phyloP scores from a whole-genome alignment of 1,140 invertebrate genomes.

The Neomicropteryx cornuta region DNA sequence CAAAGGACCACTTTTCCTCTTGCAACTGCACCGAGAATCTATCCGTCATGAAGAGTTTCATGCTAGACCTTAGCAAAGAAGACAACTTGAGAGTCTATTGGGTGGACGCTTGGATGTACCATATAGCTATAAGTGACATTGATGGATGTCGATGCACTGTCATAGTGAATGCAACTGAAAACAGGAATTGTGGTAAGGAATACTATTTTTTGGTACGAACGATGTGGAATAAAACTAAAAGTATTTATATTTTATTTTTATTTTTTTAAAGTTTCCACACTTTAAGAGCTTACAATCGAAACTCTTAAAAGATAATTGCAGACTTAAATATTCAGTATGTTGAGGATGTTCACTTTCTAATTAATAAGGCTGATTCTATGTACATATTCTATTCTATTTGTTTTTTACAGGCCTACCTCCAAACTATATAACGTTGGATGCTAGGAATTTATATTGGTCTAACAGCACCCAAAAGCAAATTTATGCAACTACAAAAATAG shows the following conservation, averaged over 20 bases:
- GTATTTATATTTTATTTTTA: no score
- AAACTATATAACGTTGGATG: slow-evolving; percentile 51
- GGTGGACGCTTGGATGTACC: slow-evolving; percentile 44
- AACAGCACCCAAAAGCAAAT: slow-evolving; percentile 46
- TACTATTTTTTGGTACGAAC: background rate
- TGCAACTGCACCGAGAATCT: slow-evolving; percentile 49
- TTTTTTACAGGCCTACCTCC: slow-evolving; percentile 35
- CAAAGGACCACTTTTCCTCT: slow-evolving; percentile 14
- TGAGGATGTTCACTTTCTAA: no score
- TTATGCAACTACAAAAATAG: slow-evolving; percentile 47
- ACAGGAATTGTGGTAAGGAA: slow-evolving; percentile 25
- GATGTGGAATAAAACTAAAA: no score
- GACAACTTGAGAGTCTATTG: slow-evolving; percentile 51
- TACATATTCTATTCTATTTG: slow-evolving; percentile 1
- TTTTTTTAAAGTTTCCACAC: no score
- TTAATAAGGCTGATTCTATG: no score
- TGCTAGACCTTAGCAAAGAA: slow-evolving; percentile 51
- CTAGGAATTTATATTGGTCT: slow-evolving; percentile 59
- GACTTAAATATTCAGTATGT: no score
- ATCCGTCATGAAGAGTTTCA: slow-evolving; percentile 47
- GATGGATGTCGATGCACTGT: slow-evolving; percentile 54
- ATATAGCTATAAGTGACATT: slow-evolving; percentile 53
- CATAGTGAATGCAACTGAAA: slow-evolving; percentile 40
- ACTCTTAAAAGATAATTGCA: no score
- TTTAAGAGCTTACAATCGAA: no score